phyloP scores from a whole-genome alignment of 2,888 invertebrate species.

The Spilosoma lubricipeda region DNA sequence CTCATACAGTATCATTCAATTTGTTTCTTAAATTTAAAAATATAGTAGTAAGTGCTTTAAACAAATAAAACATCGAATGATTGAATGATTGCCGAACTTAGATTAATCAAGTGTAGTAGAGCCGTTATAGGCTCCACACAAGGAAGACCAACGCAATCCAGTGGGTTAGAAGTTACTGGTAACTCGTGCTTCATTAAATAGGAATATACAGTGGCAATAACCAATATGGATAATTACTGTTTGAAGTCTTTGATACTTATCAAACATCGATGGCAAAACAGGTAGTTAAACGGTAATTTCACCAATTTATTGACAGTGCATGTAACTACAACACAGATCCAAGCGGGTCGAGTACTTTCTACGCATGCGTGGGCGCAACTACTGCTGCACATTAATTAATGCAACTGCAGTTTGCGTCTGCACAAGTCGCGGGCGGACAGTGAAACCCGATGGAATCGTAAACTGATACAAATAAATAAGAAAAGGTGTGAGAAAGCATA shows the following conservation, averaged over 20 bases:
- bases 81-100: background rate
- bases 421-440: conserved; percentile 28
- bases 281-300: conserved; percentile 31
- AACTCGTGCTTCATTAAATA: background rate
- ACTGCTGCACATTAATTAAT: conserved; percentile 73
- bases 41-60: background rate
- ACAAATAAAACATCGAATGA: background rate
- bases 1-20: background rate
- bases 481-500: conserved; percentile 49
- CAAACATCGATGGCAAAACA: conserved; percentile 8
- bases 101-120: background rate
- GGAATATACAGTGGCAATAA: background rate
- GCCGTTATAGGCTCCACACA: background rate
- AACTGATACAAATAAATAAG: conserved; percentile 62
- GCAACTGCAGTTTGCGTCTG: conserved; percentile 49
- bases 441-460: conserved; percentile 42
- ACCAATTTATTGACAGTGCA: conserved; percentile 44
- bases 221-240: conserved; percentile 1
- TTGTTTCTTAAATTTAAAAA: background rate
- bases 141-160: background rate
- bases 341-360: conserved; percentile 57
- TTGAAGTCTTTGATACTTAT: conserved; percentile 10
- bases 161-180: too few species aligned
- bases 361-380: conserved; percentile 73
- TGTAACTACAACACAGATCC: conserved; percentile 48